Evolutionary conservation across 2,888 invertebrate genomes (phyloP), one percentile per base, ranked within the genome.

Genomic region (Formica aserva): DNA sequence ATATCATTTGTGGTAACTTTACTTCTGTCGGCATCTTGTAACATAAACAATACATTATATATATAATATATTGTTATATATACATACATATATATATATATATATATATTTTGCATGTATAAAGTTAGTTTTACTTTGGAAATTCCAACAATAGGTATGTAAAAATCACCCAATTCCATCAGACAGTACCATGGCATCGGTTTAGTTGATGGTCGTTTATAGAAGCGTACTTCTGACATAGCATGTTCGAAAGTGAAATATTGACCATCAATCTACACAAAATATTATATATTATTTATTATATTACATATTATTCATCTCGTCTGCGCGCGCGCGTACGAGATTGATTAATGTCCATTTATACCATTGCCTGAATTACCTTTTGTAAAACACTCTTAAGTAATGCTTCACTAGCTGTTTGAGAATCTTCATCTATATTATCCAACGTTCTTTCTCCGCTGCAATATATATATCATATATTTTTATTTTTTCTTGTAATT

Each of bases 401-500:
- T 32, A 92, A 66, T 1, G 26, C 15, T 72, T 91, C 88, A 69
- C 92, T 92, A 9, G 41, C 29, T 13, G 57, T 87, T 66, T 76
- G 32, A 35, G 71, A 67, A 29, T 65, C 18, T 52, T 66, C 32
- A 26, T 83, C 55, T 32, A 63, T 82, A 1, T 84, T 83, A 62
- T 87, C n/a, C 5, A 88, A 38, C 38, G 78, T 13, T 57, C 87
- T 77, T 48, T 90, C 88, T 9, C 90, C 87, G 66, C 93, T 92
- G 72, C 18, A 86, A 82, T 1, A 65, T 52, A 82, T 1, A 65
- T 52, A 75, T 38, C n/a, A 45, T 69, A 41, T 76, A 57, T 67
- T 78, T 71, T 48, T 38, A 72, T 60, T 18, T 13, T 57, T 32
- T 69, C n/a, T 60, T 57, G 11, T n/a, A 55, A n/a, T n/a, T 63